These are phyloP conservation scores for Ethmia dodecea DNA, from an alignment of 2,888 invertebrate species.

Conservation along the genomic window DNA sequence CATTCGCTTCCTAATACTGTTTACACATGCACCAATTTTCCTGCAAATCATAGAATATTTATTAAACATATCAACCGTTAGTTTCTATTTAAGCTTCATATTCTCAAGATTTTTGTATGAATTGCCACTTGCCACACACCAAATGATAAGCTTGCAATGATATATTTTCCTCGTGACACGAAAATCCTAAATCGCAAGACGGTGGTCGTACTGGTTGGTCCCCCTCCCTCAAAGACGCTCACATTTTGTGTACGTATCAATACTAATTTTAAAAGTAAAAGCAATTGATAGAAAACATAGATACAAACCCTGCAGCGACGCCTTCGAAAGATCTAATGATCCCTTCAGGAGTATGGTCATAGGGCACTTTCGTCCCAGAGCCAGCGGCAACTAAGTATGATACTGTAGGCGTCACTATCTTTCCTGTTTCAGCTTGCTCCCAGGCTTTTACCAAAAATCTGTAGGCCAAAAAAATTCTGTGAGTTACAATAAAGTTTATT, in stretches of 20 bases:
- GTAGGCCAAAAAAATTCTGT: slow-evolving; percentile 6
- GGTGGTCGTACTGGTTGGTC: too few relatives aligned
- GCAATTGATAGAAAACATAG: background rate
- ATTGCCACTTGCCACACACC: background rate
- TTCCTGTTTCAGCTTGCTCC: slow-evolving; percentile 80
- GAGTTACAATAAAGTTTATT: background rate
- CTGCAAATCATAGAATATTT: slow-evolving; percentile 66
- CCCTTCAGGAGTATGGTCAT: slow-evolving; percentile 62
- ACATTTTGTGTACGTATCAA: too few relatives aligned
- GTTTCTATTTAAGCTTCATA: background rate
- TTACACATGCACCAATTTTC: slow-evolving; percentile 81
- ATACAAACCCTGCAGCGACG: slow-evolving; percentile 78
- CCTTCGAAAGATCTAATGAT: slow-evolving; percentile 77
- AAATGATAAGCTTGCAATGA: too few relatives aligned
- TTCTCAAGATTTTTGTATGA: background rate
- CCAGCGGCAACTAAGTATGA: slow-evolving; percentile 74
- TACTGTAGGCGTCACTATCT: slow-evolving; percentile 81
- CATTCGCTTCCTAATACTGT: slow-evolving; percentile 80
- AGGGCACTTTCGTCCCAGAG: slow-evolving; percentile 23
- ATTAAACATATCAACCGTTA: slow-evolving; percentile 1
- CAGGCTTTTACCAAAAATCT: slow-evolving; percentile 87
- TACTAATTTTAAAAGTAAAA: slow-evolving; percentile 1
- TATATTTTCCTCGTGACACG: too few relatives aligned
- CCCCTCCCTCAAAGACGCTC: too few relatives aligned
- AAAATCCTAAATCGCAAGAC: too few relatives aligned